A percentile compares a stretch with the other conserved stretches of the same genome.
These are phyloP conservation scores for Morinoia aosen DNA, from an alignment of 2,888 invertebrate species.

Conservation along the genomic window DNA sequence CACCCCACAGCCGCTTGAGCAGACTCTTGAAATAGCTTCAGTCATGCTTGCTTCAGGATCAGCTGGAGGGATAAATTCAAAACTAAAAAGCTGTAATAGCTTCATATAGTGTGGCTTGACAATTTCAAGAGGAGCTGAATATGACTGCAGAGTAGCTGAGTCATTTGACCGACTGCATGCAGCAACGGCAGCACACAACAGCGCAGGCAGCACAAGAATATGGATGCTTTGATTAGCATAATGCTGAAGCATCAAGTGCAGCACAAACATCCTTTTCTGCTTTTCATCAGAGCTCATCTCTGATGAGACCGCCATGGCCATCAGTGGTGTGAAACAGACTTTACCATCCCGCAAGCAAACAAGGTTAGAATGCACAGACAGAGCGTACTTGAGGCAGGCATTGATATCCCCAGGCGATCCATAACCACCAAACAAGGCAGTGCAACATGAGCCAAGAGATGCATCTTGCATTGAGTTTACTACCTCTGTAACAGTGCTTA, in stretches of 20 bases:
- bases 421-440: not conserved
- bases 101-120: not conserved
- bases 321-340: not conserved
- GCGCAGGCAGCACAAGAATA: conserved; percentile 59
- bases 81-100: conserved; percentile 15
- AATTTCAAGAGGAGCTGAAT: not conserved
- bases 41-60: not conserved
- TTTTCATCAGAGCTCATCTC: not conserved
- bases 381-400: not conserved
- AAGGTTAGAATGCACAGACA: not conserved
- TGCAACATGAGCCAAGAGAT: not conserved
- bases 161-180: not conserved
- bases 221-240: conserved; percentile 65
- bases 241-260: conserved; percentile 64
- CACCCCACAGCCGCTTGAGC: not conserved
- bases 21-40: conserved; percentile 48
- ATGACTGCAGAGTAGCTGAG: not conserved
- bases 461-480: not conserved
- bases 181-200: conserved; percentile 55
- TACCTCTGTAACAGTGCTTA: not conserved
- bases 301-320: not conserved
- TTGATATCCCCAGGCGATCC: not conserved
- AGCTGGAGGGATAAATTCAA: conserved; percentile 9
- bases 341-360: not conserved
- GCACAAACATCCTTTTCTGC: conserved; percentile 21